Evolutionary conservation across 2,797 vertebrate genomes (phyloP).

Genomic region (Holocentrus rufus): DNA sequence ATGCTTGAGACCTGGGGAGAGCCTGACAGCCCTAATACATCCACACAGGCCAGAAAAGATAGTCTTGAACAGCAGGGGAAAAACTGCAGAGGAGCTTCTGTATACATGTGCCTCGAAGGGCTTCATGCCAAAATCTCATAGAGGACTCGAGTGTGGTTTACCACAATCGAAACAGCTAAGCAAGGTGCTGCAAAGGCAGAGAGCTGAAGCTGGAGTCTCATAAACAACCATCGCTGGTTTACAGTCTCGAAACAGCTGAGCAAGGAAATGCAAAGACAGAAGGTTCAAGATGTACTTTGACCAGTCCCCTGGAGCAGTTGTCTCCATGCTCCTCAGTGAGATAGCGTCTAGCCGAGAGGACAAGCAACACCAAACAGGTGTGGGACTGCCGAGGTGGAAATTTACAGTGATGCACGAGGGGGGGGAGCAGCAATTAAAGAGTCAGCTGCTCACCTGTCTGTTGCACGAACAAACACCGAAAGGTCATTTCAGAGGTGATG

Average conservation of each 20-base stretch:
- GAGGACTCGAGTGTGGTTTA: slow-evolving; percentile 35
- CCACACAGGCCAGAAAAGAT: slow-evolving; percentile 27
- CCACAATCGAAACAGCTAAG: slow-evolving; percentile 3
- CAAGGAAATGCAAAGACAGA: slow-evolving; percentile 40
- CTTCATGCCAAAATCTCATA: slow-evolving; percentile 50
- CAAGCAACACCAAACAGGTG: slow-evolving; percentile 57
- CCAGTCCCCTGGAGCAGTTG: slow-evolving; percentile 36
- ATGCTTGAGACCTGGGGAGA: slow-evolving; percentile 32
- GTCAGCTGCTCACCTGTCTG: slow-evolving; percentile 46
- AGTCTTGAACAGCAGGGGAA: slow-evolving; percentile 27
- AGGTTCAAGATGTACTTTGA: slow-evolving; percentile 48
- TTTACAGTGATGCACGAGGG: slow-evolving; percentile 28
- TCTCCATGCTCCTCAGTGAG: slow-evolving; percentile 48
- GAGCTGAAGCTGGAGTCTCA: slow-evolving; percentile 49
- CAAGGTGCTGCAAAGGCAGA: slow-evolving; percentile 49
- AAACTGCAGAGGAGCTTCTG: slow-evolving; percentile 26
- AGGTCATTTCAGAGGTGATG: slow-evolving; percentile 29
- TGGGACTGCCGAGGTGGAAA: slow-evolving; percentile 48
- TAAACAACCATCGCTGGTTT: slow-evolving; percentile 39
- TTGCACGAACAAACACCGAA: slow-evolving; percentile 2
- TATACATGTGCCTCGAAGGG: slow-evolving; percentile 34
- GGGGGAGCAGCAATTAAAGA: slow-evolving; percentile 20
- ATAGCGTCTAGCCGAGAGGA: slow-evolving; percentile 47
- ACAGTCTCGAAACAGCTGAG: background rate
- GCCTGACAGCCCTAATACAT: slow-evolving; percentile 49